A percentile compares a stretch with the other conserved stretches of the same genome.
These are phyloP conservation scores for Procambarus clarkii DNA, from an alignment of 1,140 invertebrate species.

Conservation along the genomic window DNA sequence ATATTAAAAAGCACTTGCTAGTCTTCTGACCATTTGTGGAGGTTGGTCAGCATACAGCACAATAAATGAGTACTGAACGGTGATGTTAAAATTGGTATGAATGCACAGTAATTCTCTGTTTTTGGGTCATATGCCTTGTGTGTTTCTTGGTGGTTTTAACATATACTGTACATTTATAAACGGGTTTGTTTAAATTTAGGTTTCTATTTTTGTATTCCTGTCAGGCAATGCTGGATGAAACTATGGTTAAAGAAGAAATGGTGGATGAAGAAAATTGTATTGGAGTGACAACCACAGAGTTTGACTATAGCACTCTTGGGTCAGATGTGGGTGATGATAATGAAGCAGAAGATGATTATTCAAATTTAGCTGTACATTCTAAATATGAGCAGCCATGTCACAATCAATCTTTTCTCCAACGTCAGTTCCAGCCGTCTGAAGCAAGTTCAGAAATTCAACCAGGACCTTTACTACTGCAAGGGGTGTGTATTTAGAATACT, in stretches of 20 bases:
- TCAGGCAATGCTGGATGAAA: neutral
- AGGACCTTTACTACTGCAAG: neutral
- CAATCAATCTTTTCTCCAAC: neutral
- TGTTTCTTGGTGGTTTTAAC: no score
- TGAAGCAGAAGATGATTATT: neutral
- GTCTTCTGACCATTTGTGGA: no score
- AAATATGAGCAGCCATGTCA: neutral
- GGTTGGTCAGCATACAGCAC: no score
- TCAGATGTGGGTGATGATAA: neutral
- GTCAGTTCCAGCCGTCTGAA: neutral
- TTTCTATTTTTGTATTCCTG: no score
- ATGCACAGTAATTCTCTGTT: no score
- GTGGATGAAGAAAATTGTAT: neutral
- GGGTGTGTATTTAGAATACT: neutral
- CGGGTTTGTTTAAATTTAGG: no score
- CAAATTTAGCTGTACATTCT: neutral
- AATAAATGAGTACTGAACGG: no score
- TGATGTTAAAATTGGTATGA: no score
- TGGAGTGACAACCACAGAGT: neutral
- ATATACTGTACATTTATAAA: no score
- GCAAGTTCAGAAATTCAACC: neutral
- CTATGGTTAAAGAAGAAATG: slow-evolving; percentile 3
- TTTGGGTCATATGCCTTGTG: no score
- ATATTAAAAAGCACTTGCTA: no score
- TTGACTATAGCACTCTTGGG: slow-evolving; percentile 3